Base-by-base conservation (phyloP, 2,113 vertebrate genomes). In the Cynopterus brachyotis region DNA sequence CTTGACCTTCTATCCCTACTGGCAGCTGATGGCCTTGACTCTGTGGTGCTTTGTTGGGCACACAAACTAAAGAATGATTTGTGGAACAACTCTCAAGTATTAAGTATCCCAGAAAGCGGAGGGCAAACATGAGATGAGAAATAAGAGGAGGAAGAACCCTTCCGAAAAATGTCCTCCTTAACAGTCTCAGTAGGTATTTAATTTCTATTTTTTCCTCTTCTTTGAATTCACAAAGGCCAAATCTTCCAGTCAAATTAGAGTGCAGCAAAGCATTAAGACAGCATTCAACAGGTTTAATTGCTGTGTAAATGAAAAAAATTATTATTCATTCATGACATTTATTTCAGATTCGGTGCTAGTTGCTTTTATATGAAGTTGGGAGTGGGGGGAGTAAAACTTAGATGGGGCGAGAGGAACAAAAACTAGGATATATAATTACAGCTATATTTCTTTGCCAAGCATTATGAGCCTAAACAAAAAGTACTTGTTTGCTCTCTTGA, bases 401-500 rank as follows among this genome's bases (percentile, higher is more conserved):
- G 88, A 70, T 50, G 66, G 32, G 11, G 70, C 90, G 60, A 96
- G 75, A 97, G 69, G 57, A 93, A 78, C 72, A 95, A 97, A 92
- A 97, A 96, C 76, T 42, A 82, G 95, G 95, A 97, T 98, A 95
- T 98, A 97, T 97, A 98, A 98, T 99, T 98, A 98, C 98, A 84
- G 90, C 90, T 94, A 89, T 89, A 98, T 98, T 98, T 96, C 98
- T 97, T 98, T 98, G 98, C 98, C 99, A 99, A 98, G 98, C 98
- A 97, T 98, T 98, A 98, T 98, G 97, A 98, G 98, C 97, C 98
- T 97, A 98, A 98, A 99, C 99, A 99, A 99, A 98, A 98, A 99
- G 97, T 85, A 95, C 98, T 98, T 99, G 98, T 99, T 98, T 98
- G 96, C 70, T 8, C 92, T 98, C 19, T 72, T 98, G 97, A 98